These are phyloP conservation scores for Pteronura brasiliensis DNA, from an alignment of 2,113 vertebrate genomes.

Conservation along the genomic window DNA sequence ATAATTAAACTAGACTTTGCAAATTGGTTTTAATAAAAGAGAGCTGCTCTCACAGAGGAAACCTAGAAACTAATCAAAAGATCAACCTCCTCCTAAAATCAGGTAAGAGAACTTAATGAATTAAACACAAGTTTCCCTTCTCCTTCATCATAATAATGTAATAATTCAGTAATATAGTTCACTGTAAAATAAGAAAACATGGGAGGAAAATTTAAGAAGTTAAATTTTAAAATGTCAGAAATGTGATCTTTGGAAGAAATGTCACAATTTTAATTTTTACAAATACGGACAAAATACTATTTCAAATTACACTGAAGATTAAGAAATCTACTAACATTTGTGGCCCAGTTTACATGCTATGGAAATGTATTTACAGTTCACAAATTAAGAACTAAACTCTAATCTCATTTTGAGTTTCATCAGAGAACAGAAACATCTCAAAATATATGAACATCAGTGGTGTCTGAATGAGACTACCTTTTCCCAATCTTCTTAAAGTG, in stretches of 20 bases:
- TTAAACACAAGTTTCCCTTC: constrained; percentile 23
- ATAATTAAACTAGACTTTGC: not conserved
- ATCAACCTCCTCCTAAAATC: not conserved
- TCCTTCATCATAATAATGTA: not conserved
- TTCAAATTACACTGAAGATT: constrained; percentile 5
- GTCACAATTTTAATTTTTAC: constrained; percentile 22
- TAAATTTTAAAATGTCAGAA: constrained; percentile 30
- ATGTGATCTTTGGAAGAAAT: not conserved
- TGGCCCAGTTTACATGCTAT: not conserved
- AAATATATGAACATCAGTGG: not conserved
- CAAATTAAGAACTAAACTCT: not conserved
- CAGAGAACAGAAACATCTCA: not conserved
- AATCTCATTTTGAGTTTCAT: constrained; percentile 17
- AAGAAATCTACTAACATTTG: not conserved
- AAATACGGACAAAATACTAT: not conserved
- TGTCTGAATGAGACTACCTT: not conserved
- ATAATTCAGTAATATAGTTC: not conserved
- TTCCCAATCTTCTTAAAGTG: not conserved
- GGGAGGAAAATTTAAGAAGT: not conserved
- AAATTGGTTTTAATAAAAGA: not conserved
- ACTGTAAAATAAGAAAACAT: constrained; percentile 1
- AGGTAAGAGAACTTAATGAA: not conserved
- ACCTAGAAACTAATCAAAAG: not conserved
- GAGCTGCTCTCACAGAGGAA: constrained; percentile 16
- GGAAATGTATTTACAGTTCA: not conserved